phyloP scores from a whole-genome alignment of 2,888 invertebrate species.

The Torymus aiolomorphi region DNA sequence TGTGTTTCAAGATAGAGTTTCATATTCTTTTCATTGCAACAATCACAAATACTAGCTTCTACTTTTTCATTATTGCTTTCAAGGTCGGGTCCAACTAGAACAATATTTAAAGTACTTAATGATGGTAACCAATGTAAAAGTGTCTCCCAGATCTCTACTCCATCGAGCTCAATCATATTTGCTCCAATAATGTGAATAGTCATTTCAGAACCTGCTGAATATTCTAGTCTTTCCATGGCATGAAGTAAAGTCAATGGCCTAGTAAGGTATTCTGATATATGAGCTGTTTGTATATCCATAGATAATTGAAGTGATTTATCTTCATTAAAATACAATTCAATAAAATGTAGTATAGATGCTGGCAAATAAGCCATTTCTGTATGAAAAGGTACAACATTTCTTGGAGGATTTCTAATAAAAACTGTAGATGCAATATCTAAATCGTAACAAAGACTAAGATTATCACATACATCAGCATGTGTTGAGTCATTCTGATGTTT shows the following conservation, averaged over 20 bases:
- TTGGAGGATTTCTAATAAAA: constrained; percentile 58
- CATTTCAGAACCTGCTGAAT: constrained; percentile 45
- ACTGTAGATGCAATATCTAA: constrained; percentile 61
- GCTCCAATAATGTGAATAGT: constrained; percentile 72
- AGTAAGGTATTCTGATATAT: constrained; percentile 67
- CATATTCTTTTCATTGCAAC: constrained; percentile 60
- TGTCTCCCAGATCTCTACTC: constrained; percentile 69
- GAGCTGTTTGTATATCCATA: constrained; percentile 55
- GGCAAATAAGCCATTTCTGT: constrained; percentile 62
- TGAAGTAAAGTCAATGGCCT: constrained; percentile 68
- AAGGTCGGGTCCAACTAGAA: constrained; percentile 71
- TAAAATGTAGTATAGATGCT: constrained; percentile 62
- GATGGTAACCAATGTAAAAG: constrained; percentile 69
- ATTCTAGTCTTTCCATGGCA: constrained; percentile 62
- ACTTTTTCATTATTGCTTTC: constrained; percentile 51
- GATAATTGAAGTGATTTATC: constrained; percentile 56
- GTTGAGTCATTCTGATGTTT: constrained; percentile 57
- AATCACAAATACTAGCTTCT: constrained; percentile 60
- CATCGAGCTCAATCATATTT: constrained; percentile 66
- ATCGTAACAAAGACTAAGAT: constrained; percentile 63
- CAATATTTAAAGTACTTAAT: constrained; percentile 62
- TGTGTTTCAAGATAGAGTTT: constrained; percentile 59
- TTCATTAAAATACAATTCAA: constrained; percentile 60
- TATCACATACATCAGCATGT: constrained; percentile 61
- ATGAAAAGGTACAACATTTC: constrained; percentile 61